A percentile compares a stretch with the other conserved stretches of the same genome.
These are phyloP conservation scores for Drosophila bipectinata DNA, from an alignment of 1,140 invertebrate genomes.

Conservation along the genomic window DNA sequence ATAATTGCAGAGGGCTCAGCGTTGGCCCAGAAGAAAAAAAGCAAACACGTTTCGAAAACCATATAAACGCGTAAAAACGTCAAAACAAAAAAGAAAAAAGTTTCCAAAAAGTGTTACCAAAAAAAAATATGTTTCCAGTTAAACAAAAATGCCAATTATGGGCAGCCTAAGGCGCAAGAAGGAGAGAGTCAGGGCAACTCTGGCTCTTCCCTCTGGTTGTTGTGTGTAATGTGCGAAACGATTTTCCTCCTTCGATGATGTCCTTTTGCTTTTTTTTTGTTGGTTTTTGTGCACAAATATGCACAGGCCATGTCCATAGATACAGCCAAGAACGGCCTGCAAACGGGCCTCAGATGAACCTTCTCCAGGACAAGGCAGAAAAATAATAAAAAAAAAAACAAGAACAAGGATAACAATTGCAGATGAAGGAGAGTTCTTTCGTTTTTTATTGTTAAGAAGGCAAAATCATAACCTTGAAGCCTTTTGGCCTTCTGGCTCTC, in stretches of 20 bases:
- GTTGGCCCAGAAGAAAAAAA: background rate
- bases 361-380: slow-evolving; percentile 14
- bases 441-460: background rate
- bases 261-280: slow-evolving; percentile 6
- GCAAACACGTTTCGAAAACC: slow-evolving; percentile 6
- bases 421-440: slow-evolving; percentile 23
- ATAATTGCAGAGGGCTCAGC: slow-evolving; percentile 22
- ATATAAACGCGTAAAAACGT: slow-evolving; percentile 12
- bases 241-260: slow-evolving; percentile 40
- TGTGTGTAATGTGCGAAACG: slow-evolving; percentile 53
- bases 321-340: slow-evolving; percentile 32
- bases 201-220: slow-evolving; percentile 42
- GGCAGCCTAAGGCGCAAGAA: slow-evolving; percentile 30
- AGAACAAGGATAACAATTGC: background rate
- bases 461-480: slow-evolving; percentile 71
- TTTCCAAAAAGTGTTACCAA: slow-evolving; percentile 14
- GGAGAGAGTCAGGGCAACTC: slow-evolving; percentile 39
- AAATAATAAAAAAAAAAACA: background rate
- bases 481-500: slow-evolving; percentile 46
- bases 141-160: slow-evolving; percentile 38
- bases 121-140: slow-evolving; percentile 28
- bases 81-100: slow-evolving; percentile 1
- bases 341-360: slow-evolving; percentile 22
- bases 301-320: slow-evolving; percentile 31
- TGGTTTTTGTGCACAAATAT: slow-evolving; percentile 27